phyloP scores from a whole-genome alignment of 2,113 vertebrate genomes.

The Channa argus region DNA sequence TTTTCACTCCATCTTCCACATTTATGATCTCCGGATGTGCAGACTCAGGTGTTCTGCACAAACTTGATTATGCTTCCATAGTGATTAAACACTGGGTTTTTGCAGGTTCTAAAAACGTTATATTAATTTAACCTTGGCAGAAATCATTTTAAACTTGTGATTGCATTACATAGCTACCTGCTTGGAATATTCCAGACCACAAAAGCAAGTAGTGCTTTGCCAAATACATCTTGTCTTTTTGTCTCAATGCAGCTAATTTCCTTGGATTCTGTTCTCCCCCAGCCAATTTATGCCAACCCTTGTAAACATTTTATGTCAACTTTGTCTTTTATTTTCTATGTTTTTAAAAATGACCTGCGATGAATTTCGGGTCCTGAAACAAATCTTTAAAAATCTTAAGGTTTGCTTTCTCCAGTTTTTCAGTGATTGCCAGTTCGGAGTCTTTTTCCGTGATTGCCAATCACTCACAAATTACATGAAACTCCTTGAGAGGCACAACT shows the following conservation, averaged over 20 bases:
- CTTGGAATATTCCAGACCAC: not conserved
- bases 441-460: slow-evolving; percentile 28
- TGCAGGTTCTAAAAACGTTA: not conserved
- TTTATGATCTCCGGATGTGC: slow-evolving; percentile 23
- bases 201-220: not conserved
- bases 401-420: not conserved
- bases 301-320: not conserved
- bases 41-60: not conserved
- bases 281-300: not conserved
- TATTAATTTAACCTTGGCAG: not conserved
- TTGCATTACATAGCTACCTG: not conserved
- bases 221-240: not conserved
- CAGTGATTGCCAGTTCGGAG: not conserved
- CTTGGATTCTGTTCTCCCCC: not conserved
- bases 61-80: slow-evolving; percentile 1
- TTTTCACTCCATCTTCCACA: slow-evolving; percentile 2
- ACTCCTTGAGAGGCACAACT: slow-evolving; percentile 3
- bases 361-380: not conserved
- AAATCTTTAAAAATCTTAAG: not conserved
- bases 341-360: not conserved
- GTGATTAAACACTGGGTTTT: slow-evolving; percentile 3
- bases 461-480: slow-evolving; percentile 26
- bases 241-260: not conserved
- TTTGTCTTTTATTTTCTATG: not conserved
- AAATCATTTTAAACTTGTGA: not conserved